phyloP scores from a whole-genome alignment of 2,113 vertebrate species.

The Felis chaus region DNA sequence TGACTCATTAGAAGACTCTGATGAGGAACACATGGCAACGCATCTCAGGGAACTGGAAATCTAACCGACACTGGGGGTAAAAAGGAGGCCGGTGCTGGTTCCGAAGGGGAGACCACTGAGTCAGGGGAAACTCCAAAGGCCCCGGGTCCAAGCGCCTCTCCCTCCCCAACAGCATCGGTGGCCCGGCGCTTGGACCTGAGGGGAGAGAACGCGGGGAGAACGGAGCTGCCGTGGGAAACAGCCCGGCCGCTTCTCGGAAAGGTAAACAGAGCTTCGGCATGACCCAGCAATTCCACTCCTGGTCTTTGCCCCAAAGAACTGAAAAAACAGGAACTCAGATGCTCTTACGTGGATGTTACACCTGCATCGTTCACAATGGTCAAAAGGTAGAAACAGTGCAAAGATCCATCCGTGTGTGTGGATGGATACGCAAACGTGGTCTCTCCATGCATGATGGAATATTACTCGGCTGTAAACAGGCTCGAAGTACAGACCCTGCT shows the following conservation, averaged over 20 bases:
- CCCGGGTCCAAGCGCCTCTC: not conserved
- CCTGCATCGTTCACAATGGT: accelerated
- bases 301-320: accelerated
- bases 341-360: accelerated
- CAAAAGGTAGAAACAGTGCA: accelerated
- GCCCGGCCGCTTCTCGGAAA: not conserved
- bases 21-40: not conserved
- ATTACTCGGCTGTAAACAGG: not conserved
- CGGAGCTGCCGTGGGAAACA: accelerated
- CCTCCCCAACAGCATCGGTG: not conserved
- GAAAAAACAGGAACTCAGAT: no score
- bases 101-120: accelerated
- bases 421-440: accelerated
- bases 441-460: accelerated
- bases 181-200: accelerated
- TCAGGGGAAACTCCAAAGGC: accelerated
- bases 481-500: accelerated
- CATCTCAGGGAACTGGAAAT: not conserved
- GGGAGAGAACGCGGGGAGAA: accelerated
- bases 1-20: accelerated
- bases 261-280: accelerated
- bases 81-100: accelerated
- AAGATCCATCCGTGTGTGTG: accelerated
- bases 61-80: accelerated
- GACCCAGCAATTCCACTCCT: not conserved